These are phyloP conservation scores for Graptemys geographica DNA, from an alignment of 2,797 vertebrate genomes.

Conservation along the genomic window DNA sequence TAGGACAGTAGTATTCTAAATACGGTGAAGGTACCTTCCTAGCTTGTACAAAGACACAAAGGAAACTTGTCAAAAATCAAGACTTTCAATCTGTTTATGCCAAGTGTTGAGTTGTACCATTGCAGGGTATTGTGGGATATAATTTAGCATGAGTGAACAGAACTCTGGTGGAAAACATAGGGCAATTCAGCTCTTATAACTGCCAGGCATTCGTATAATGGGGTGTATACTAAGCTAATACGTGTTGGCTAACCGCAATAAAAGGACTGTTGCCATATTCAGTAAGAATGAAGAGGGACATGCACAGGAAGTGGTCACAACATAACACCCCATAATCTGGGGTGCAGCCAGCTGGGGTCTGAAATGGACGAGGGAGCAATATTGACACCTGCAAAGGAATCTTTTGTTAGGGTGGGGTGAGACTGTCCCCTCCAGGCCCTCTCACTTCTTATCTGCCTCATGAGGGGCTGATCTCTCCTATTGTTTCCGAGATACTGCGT, in stretches of 20 bases:
- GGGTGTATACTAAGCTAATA: not conserved
- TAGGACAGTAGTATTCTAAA: not conserved
- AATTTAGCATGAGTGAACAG: not conserved
- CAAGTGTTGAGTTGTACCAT: not conserved
- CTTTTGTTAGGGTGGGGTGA: not conserved
- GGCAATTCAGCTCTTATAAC: not conserved
- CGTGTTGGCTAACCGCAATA: not conserved
- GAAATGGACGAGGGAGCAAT: not conserved
- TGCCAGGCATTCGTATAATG: not conserved
- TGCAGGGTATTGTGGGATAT: not conserved
- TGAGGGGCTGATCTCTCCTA: not conserved
- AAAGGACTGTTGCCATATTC: not conserved
- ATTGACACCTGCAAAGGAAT: not conserved
- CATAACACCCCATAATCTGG: not conserved
- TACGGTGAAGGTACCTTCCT: not conserved
- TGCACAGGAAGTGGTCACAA: not conserved
- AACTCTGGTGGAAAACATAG: not conserved
- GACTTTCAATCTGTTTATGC: not conserved
- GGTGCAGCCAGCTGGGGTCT: not conserved
- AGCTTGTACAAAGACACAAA: not conserved
- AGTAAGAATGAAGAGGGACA: not conserved
- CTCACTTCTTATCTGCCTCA: not conserved
- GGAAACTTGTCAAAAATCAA: no score
- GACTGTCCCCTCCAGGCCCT: not conserved
- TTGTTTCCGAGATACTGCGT: not conserved